Evolutionary conservation across 1,140 invertebrate genomes (phyloP), one percentile per base, ranked within the genome.

Genomic region (Cataglyphis hispanica): DNA sequence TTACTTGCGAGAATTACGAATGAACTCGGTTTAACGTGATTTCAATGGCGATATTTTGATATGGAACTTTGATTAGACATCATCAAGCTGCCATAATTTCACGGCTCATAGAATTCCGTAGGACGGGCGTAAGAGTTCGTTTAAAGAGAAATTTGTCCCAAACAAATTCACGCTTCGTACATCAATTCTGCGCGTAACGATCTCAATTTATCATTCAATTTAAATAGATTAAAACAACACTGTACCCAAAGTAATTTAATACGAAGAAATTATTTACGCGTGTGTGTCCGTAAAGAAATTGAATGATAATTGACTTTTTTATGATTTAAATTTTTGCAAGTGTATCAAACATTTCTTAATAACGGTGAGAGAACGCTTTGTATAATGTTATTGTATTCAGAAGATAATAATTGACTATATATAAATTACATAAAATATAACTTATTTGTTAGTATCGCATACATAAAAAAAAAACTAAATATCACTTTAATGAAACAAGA

Each of bases 51-150:
- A 76, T 56, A 77, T 34, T 64, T 37, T 34, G 10, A 60, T 69
- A 6, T 31, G 43, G 50, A 69, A 81, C 50, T 70, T 81, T n/a
- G 58, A 58, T 60, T 60, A n/a, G n/a, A 40, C 70, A 58, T 84
- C 60, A 84, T 64, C 43, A 27, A 76, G n/a, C 50, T 13, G 56
- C 60, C 43, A 84, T 75, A 76, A 84, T 76, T 76, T 84, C n/a
- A 22, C 60, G 67, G 43, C 56, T 72, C 80, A 25, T 76, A 76
- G 56, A 84, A 84, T 70, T 81, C 69, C 50, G 19, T 31, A 70
- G 37, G 25, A 50, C 58, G 25, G 64, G 22, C 31, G 64, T n/a
- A 43, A 70, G 19, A 34, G 37, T 70, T 58, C 58, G 22, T 25
- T 53, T 43, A 22, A 46, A 22, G 11, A 16, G 13, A 69, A 58